Evolutionary conservation across 1,140 invertebrate genomes (phyloP), one percentile per base, ranked within the genome.

Genomic region (Tetragonula clypearis): DNA sequence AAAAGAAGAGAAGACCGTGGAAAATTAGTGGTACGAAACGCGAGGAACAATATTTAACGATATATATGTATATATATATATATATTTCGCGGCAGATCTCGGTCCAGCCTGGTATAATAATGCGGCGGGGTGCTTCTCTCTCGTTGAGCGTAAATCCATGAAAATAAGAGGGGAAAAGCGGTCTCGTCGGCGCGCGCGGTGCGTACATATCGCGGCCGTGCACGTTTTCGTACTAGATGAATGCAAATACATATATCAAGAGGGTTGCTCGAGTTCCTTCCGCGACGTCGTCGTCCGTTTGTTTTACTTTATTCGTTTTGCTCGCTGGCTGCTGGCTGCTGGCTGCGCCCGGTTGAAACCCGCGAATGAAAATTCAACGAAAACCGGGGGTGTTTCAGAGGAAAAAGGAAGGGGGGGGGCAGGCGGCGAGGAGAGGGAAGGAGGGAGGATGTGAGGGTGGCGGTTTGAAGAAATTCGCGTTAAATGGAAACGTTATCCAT

Each of bases 191-290:
- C 23, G n/a, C 69, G 60, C 56, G 73, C 30, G 35, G 23, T 83
- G 15, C 79, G n/a, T 62, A 76, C 71, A 23, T 65, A 74, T 74
- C 69, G 21, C 41, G n/a, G 41, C 17, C 12, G 74, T 56, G 76
- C 71, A 53, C 56, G 69, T 80, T 73, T 80, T 66, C 69, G 83
- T 80, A 68, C 78, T 68, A 80, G 83, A 85, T 80, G 83, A 85
- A 90, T 87, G 86, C 85, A 90, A 86, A 90, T 82, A 86, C 87
- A 88, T 91, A 90, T 87, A 88, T 91, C 85, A 86, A 82, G 87
- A 83, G 86, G 85, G 84, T 86, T 84, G 79, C 82, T 53, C 77
- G 73, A 82, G 81, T 78, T 88, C 73, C 88, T 82, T 88, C 73
- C 89, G 84, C 74, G 77, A 79, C 76, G 84, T 87, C 83, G 84